phyloP scores from a whole-genome alignment of 1,140 invertebrate species.

The Drosophila repletoides region DNA sequence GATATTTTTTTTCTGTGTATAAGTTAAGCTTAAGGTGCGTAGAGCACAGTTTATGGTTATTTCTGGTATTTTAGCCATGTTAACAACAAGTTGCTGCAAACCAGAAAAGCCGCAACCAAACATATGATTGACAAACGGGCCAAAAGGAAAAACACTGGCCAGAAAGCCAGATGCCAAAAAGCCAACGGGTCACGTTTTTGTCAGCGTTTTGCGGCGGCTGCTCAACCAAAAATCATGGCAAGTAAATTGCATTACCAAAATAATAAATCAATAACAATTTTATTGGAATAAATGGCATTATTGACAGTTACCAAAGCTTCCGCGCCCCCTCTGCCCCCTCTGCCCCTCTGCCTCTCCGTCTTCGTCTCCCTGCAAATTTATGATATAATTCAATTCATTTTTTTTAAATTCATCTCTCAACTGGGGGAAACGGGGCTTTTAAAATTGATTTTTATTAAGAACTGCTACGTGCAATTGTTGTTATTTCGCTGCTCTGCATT shows the following conservation, averaged over 20 bases:
- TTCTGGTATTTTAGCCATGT: constrained; percentile 13
- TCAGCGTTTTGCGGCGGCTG: constrained; percentile 10
- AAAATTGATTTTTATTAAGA: constrained; percentile 61
- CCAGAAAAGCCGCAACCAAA: constrained; percentile 40
- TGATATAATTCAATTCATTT: constrained; percentile 73
- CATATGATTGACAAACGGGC: constrained; percentile 38
- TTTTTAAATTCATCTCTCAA: constrained; percentile 56
- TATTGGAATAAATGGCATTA: constrained; percentile 68
- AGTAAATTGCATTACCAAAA: constrained; percentile 75
- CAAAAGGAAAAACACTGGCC: too few species aligned
- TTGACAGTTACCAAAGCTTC: constrained; percentile 51
- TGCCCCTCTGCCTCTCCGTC: constrained; percentile 14
- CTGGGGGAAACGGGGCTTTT: constrained; percentile 25
- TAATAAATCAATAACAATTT: constrained; percentile 78
- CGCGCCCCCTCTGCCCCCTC: not conserved
- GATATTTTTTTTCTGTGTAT: not conserved
- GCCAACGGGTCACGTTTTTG: constrained; percentile 34
- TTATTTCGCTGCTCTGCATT: constrained; percentile 22
- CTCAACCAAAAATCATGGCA: constrained; percentile 29
- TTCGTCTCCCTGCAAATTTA: constrained; percentile 43
- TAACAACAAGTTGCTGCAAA: constrained; percentile 10
- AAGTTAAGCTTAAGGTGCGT: constrained; percentile 2
- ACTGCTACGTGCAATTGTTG: not conserved
- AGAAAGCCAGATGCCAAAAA: constrained; percentile 5
- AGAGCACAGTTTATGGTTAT: constrained; percentile 38